A percentile compares a stretch with the other conserved stretches of the same genome.
These are phyloP conservation scores for Microctonus aethiopoides DNA, from an alignment of 2,888 invertebrate genomes.

Conservation along the genomic window DNA sequence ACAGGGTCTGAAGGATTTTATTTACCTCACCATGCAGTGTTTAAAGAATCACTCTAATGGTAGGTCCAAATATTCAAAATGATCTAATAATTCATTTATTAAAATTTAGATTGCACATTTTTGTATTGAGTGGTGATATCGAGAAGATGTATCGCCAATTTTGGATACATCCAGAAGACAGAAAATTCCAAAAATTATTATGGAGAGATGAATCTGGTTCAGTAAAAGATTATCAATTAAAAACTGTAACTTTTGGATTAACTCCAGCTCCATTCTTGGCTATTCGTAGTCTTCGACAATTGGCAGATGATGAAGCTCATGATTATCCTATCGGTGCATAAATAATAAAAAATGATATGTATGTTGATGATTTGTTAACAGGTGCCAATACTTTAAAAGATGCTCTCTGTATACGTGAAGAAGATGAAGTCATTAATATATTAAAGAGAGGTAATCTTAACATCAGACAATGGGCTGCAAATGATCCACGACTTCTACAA, in stretches of 20 bases:
- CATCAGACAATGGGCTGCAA: too few relatives aligned
- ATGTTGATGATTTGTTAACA: slow-evolving; percentile 35
- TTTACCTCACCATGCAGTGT: slow-evolving; percentile 43
- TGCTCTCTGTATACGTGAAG: too few relatives aligned
- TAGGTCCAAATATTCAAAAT: slow-evolving; percentile 45
- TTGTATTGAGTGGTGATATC: slow-evolving; percentile 46
- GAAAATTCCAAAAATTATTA: slow-evolving; percentile 40
- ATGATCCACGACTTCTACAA: too few relatives aligned
- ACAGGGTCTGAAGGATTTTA: slow-evolving; percentile 18
- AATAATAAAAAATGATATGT: slow-evolving; percentile 30
- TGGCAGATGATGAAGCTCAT: slow-evolving; percentile 36
- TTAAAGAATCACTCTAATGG: slow-evolving; percentile 38
- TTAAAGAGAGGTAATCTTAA: too few relatives aligned
- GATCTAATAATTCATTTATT: slow-evolving; percentile 45
- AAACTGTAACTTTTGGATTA: slow-evolving; percentile 29
- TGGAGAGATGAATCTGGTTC: slow-evolving; percentile 18
- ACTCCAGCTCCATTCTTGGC: slow-evolving; percentile 43
- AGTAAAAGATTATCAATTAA: slow-evolving; percentile 1
- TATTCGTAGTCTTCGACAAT: slow-evolving; percentile 39
- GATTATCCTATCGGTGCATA: slow-evolving; percentile 36
- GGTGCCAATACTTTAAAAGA: slow-evolving; percentile 13
- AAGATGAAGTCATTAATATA: too few relatives aligned
- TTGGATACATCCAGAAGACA: slow-evolving; percentile 29
- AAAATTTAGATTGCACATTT: slow-evolving; percentile 38
- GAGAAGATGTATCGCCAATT: slow-evolving; percentile 49